Conservation (phyloP, 2,797 vertebrate species). For the Alectoris magna region DNA sequence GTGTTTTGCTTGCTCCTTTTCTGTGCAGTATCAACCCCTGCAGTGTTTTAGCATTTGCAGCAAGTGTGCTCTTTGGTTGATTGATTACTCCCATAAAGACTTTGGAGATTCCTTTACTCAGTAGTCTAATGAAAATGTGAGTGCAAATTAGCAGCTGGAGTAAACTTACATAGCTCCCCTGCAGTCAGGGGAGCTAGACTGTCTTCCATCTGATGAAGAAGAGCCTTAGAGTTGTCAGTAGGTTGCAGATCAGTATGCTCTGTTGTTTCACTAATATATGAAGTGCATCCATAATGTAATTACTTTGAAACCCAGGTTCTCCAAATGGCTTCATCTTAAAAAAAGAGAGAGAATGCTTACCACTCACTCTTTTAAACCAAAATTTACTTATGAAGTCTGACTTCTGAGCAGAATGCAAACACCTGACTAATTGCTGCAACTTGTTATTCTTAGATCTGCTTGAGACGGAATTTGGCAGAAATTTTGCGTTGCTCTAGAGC, state of each 20-base stretch:
- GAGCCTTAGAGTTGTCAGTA: not conserved
- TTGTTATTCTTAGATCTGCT: not conserved
- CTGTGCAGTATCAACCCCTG: not conserved
- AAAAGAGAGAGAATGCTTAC: not conserved
- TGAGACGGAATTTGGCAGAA: not conserved
- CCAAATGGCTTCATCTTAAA: not conserved
- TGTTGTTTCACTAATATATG: not conserved
- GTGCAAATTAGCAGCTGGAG: not conserved
- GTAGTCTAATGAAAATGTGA: constrained; percentile 29
- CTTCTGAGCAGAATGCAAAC: constrained; percentile 8
- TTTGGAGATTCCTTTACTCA: not conserved
- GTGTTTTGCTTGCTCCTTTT: not conserved
- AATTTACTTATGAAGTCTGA: constrained; percentile 7
- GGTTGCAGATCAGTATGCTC: not conserved
- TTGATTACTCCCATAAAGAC: not conserved
- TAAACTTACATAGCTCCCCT: not conserved
- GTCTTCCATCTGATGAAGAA: not conserved
- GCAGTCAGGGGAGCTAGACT: not conserved
- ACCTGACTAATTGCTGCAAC: not conserved
- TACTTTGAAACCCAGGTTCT: not conserved
- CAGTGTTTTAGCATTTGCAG: not conserved
- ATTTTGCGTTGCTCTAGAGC: not conserved
- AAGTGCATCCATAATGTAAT: constrained; percentile 18
- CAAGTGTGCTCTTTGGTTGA: constrained; percentile 12
- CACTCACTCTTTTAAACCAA: not conserved